Evolutionary conservation across 2,797 vertebrate species (phyloP).

Genomic region (Euphonia xanthogaster): DNA sequence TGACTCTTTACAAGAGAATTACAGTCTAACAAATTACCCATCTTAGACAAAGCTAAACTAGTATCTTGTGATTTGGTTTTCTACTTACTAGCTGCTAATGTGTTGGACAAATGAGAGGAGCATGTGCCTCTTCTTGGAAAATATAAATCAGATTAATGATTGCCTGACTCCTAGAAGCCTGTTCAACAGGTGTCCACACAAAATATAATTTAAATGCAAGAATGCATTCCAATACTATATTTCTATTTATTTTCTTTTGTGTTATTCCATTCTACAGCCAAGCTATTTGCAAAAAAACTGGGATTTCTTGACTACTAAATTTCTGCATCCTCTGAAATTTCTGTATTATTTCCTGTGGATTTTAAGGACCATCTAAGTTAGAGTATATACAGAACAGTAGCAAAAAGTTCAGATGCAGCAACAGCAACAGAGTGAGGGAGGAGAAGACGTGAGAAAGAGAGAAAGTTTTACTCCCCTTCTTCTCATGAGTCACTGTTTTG

Average conservation of each 20-base stretch:
- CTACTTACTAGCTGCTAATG: background rate
- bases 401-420: background rate
- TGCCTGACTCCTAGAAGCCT: background rate
- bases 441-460: background rate
- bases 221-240: background rate
- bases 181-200: background rate
- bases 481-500: background rate
- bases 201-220: background rate
- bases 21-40: slow-evolving; percentile 19
- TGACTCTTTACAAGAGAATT: slow-evolving; percentile 53
- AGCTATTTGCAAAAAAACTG: background rate
- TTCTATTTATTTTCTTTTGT: background rate
- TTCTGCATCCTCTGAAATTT: background rate
- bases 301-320: background rate
- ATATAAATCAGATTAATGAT: background rate
- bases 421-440: fast-evolving
- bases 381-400: background rate
- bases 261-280: background rate
- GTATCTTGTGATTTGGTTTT: slow-evolving; percentile 21
- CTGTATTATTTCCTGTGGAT: background rate
- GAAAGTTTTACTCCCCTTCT: background rate
- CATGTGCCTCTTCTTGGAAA: background rate
- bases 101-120: background rate
- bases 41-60: slow-evolving; percentile 19
- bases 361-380: background rate